Evolutionary conservation across 35 echinoderm and acorn worm species (phyloP), one percentile per base, ranked within the genome.

Genomic region (Apostichopus japonicus): DNA sequence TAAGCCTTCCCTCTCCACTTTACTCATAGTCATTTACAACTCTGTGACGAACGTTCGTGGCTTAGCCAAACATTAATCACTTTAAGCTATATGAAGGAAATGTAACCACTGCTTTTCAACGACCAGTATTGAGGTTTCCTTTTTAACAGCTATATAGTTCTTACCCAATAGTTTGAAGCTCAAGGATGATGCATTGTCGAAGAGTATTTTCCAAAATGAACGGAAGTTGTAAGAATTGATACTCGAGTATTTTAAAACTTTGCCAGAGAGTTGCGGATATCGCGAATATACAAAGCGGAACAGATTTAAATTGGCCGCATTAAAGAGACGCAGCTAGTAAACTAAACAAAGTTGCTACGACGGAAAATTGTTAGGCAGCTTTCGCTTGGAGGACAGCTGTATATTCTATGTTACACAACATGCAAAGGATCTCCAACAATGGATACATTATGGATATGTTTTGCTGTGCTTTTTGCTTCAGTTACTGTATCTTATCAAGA

Each of bases 151-250:
- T 75, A 23, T 75, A 19, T 19, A 21, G 71, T 0, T 19, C n/a
- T 7, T 75, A 75, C 16, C 17, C 16, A 19, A 7, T 6, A 75
- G 6, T 75, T 75, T n/a, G 1, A 75, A 19, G 71, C 11, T 75
- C 71, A 75, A 75, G 71, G 71, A 75, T 75, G 11, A 21, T 19
- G 5, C 7, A 19, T 19, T 75, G 71, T 23, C 70, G 22, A 75
- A 75, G 14, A 75, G n/a, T 75, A 75, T 19, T 75, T 23, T 19
- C 33, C 71, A 23, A 23, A 75, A 61, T 19, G 11, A 75, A 7
- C 71, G 71, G 71, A 75, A 19, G 71, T 75, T 75, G 15, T 75
- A 14, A 23, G 71, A 75, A 75, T 75, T 75, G n/a, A 75, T n/a
- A 75, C 17, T 75, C 17, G 71, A 23, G 7, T 7, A 21, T 21